Conservation (phyloP, 2,113 vertebrate genomes). For the Todiramphus chloris region DNA sequence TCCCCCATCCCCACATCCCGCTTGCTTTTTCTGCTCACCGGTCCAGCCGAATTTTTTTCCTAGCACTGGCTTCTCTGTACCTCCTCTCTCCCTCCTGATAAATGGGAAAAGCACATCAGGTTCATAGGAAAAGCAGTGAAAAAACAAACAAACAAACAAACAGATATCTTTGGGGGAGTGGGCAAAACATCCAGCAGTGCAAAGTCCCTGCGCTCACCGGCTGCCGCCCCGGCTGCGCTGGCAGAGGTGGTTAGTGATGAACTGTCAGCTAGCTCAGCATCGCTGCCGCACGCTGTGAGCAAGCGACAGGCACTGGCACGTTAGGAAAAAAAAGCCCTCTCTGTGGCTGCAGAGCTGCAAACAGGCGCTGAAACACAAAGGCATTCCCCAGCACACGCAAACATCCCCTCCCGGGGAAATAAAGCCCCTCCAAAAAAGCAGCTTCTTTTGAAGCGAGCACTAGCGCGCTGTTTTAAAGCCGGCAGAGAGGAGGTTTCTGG, state of each 20-base stretch:
- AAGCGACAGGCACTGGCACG: background rate
- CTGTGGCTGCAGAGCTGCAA: background rate
- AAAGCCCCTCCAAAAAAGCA: background rate
- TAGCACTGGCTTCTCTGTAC: constrained; percentile 89
- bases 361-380: background rate
- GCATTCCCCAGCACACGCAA: background rate
- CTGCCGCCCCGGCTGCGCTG: background rate
- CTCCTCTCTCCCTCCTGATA: constrained; percentile 90
- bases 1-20: background rate
- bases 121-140: background rate
- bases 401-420: background rate
- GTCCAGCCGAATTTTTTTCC: constrained; percentile 93
- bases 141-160: fast-evolving
- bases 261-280: background rate
- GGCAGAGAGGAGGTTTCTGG: background rate
- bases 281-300: background rate
- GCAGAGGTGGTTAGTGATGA: background rate
- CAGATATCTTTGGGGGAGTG: fast-evolving
- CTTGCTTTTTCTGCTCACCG: constrained; percentile 69
- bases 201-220: fast-evolving
- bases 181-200: background rate
- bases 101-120: background rate
- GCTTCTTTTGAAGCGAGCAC: background rate
- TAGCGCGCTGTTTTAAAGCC: background rate
- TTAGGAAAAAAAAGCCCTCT: background rate